Base-by-base conservation (phyloP, 1,140 invertebrate species). In the Ips typographus region DNA sequence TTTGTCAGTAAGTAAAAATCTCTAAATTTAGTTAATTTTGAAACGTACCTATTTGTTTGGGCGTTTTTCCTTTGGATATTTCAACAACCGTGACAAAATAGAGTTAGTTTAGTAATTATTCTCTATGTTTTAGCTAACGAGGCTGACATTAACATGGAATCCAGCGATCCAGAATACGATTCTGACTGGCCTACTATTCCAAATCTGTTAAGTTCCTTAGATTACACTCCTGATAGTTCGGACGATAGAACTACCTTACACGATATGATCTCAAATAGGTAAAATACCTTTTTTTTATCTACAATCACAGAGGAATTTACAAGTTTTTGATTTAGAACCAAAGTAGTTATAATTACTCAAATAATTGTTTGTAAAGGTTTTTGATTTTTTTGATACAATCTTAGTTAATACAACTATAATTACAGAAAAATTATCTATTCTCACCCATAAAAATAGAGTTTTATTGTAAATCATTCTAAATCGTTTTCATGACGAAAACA, bases 251-350 rank as follows among this genome's bases (percentile, higher is more conserved):
- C 86, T 1, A 91, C 90, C 22, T 86, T 92, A 40, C 90, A 92
- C 72, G 89, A 91, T 81, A 86, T 92, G 68, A 90, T 92, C 56
- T 86, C 89, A 57, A 89, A 91, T 80, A 85, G 88, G 86, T 88
- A 70, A 57, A 40, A 22, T 22, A 22, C 22, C 22, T 22, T 22
- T 22, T 22, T 22, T 22, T 22, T 22, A 22, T 22, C 22, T 22
- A 22, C 22, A 22, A 22, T 22, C 22, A 22, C 22, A 22, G 22
- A 22, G 22, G 22, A 22, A 22, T 22, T 22, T 22, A 22, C 22
- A 22, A 22, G 22, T 22, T 22, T 22, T 22, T 22, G 22, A 22
- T 22, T 22, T 22, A 22, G 22, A 22, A 22, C 22, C 22, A 22
- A 22, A 22, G 0, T 22, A 22, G 22, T 22, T 22, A 22, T 22